Evolutionary conservation across 2,888 invertebrate species (phyloP), one percentile per base, ranked within the genome.

Genomic region (Scaptomyza parva): DNA sequence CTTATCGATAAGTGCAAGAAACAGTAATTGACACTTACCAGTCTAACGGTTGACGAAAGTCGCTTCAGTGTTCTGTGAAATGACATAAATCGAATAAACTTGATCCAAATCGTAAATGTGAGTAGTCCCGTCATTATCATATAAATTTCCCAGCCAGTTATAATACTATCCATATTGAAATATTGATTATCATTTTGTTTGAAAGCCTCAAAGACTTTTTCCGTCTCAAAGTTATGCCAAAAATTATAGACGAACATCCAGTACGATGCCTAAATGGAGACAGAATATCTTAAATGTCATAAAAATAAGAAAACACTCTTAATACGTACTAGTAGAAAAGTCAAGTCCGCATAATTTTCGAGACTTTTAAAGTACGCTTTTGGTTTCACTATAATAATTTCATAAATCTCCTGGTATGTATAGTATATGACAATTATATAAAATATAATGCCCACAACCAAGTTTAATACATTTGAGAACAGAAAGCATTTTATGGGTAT

Each of bases 21-120:
- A 24, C 24, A 7, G 1, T 7, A 7, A 14, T 44, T 12, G 3
- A 14, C 6, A 9, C 33, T 55, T 44, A 70, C 70, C 67, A n/a
- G 1, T 14, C 6, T 0, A 6, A 61, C 1, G 0, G 40, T 26
- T 0, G n/a, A n/a, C 12, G 28, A 1, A 4, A 70, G 14, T 3
- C 28, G 39, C 14, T 14, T 43, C 2, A 60, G 33, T 0, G 68
- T 20, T 3, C 61, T 17, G 28, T 73, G 70, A 12, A 70, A 73
- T 0, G 60, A 37, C 0, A 73, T 1, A 9, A 55, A 73, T n/a
- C 67, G 8, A 0, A 67, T 2, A 0, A 33, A 0, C 35, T 67
- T 70, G 0, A 60, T 18, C 74, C 70, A 70, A 0, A 22, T 12
- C 0, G 1, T 0, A 17, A 26, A 37, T 5, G n/a, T 7, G 4